phyloP scores from a whole-genome alignment of 2,113 vertebrate genomes.

The Edolisoma coerulescens region DNA sequence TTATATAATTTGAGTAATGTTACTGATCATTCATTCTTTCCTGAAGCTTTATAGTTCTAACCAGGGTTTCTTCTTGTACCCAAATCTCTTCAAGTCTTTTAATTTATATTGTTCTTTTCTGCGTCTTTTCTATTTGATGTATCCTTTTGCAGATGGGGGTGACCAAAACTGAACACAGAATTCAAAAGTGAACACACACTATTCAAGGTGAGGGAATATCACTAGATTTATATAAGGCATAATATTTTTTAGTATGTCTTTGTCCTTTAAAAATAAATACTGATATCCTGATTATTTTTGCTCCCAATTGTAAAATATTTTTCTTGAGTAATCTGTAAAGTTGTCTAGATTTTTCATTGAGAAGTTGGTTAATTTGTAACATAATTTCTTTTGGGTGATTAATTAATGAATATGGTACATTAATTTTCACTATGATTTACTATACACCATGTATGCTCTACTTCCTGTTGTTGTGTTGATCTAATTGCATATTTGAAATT shows the following conservation, averaged over 20 bases:
- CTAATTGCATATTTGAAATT: not conserved
- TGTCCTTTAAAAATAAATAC: not conserved
- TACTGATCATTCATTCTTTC: not conserved
- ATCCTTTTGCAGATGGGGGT: conserved; percentile 69
- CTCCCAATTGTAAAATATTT: not conserved
- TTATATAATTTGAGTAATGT: not conserved
- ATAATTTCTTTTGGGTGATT: not conserved
- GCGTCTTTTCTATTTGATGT: conserved; percentile 63
- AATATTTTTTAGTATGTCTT: not conserved
- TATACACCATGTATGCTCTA: not conserved
- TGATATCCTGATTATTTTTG: not conserved
- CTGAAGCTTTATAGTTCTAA: conserved; percentile 11
- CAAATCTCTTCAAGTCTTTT: conserved; percentile 19
- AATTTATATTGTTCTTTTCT: conserved; percentile 47
- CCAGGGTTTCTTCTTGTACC: conserved; percentile 16
- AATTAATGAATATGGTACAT: not conserved
- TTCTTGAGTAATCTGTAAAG: not conserved
- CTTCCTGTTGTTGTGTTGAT: not conserved
- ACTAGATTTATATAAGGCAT: conserved; percentile 43
- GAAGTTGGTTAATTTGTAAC: not conserved
- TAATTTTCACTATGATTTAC: not conserved
- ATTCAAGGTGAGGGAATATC: conserved; percentile 64
- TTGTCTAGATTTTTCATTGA: not conserved
- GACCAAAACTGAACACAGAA: conserved; percentile 63
- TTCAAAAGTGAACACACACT: conserved; percentile 61